Conservation (phyloP, 2,113 vertebrate genomes). For the Ploceus nigricollis region DNA sequence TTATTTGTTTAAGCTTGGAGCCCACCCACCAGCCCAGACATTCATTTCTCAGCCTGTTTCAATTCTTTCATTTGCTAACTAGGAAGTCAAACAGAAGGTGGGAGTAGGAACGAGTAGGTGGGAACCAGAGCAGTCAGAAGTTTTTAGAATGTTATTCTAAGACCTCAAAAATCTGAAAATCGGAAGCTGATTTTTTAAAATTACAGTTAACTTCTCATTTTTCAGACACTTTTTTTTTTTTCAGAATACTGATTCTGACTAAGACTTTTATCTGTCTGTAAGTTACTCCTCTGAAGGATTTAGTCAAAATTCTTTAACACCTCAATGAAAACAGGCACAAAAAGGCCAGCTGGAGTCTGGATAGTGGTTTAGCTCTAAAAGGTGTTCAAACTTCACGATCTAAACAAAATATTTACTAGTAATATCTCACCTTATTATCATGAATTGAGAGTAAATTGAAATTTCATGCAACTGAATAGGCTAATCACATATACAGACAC, state of each 20-base stretch:
- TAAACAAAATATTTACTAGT: conserved; percentile 22
- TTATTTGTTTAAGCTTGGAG: conserved; percentile 12
- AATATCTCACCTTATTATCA: neutral
- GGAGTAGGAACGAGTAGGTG: conserved; percentile 3
- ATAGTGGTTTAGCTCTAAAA: neutral
- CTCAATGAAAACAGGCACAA: neutral
- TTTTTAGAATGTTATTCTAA: neutral
- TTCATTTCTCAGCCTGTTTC: neutral
- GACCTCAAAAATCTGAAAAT: neutral
- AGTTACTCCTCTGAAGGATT: neutral
- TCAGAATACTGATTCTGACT: neutral
- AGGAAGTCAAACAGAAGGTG: neutral
- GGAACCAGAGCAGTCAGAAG: neutral
- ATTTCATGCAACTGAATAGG: conserved; percentile 25
- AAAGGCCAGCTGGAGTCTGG: neutral
- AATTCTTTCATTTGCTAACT: neutral
- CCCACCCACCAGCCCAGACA: neutral
- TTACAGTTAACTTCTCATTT: neutral
- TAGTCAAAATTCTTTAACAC: neutral
- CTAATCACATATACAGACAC: conserved; percentile 38
- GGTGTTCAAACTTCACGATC: neutral
- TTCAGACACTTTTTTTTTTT: neutral
- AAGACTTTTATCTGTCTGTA: neutral
- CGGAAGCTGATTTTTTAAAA: neutral
- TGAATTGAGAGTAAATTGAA: neutral